Evolutionary conservation across 2,797 vertebrate genomes (phyloP), one percentile per base, ranked within the genome.

Genomic region (Hirundo rustica): DNA sequence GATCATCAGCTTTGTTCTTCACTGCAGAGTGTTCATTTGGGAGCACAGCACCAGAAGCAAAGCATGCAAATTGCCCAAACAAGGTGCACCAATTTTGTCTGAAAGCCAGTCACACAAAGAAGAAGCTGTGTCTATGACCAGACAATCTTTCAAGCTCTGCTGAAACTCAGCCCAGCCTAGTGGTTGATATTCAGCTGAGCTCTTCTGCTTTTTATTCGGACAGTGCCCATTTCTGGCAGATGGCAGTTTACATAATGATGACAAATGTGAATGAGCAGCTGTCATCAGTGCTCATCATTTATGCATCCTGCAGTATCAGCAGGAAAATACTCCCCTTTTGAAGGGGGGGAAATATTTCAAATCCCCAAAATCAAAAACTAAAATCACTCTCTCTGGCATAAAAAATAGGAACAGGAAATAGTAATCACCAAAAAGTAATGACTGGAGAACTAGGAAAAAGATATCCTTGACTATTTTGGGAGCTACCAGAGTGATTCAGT

Each of bases 201-300:
- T 76, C 40, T 65, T 80, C 76, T 47, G 51, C 83, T 93, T 72
- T 67, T 86, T 61, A 82, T 57, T 88, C 51, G 7, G 92, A 83
- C 9, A 10, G 87, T 67, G 84, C 53, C 78, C 81, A 16, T 66
- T 88, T 70, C 81, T 93, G 89, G 88, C 96, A 96, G 93, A 93
- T 76, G 25, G 93, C 2, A 26, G 58, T 95, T 96, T 95, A 94
- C 73, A 95, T 96, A 96, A 96, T 44, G 91, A 91, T 93, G 92
- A 96, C 83, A 96, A 96, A 97, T 89, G 75, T 80, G 90, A 96
- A 57, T 61, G 68, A 96, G 89, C 94, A 96, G 91, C 95, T 94
- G 85, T 95, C 96, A 95, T 85, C 91, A 93, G 54, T 23, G 54
- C 65, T 93, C 47, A 53, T 81, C 85, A 76, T 48, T 88, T 73